Percentiles rank a stretch among this genome's conserved stretches.
phyloP scores from a whole-genome alignment of 2,888 invertebrate genomes.

The Halocaridina rubra region DNA sequence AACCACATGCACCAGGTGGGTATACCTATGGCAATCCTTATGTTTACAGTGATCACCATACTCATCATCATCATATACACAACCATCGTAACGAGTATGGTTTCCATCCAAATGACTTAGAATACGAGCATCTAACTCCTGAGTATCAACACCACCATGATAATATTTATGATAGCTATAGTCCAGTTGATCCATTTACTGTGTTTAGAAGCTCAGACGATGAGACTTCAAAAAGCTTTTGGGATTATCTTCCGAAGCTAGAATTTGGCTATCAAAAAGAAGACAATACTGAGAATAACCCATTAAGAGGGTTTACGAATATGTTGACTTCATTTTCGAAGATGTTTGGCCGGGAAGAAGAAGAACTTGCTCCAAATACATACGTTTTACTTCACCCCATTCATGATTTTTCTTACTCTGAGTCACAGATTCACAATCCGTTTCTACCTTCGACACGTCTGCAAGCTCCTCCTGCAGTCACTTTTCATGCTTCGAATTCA shows the following conservation, averaged over 20 bases:
- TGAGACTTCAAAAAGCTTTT: neutral
- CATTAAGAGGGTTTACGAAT: neutral
- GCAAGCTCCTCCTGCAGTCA: too few species aligned
- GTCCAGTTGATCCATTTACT: too few species aligned
- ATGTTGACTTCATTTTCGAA: neutral
- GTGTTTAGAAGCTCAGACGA: too few species aligned
- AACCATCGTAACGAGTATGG: neutral
- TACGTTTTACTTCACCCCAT: neutral
- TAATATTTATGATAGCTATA: too few species aligned
- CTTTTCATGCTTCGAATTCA: too few species aligned
- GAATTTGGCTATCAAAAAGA: neutral
- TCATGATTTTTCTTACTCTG: neutral
- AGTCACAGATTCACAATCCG: neutral
- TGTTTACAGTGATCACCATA: too few species aligned
- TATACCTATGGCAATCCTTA: too few species aligned
- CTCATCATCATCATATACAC: neutral
- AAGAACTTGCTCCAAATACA: neutral
- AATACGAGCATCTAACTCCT: too few species aligned
- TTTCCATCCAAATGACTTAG: too few species aligned
- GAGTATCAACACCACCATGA: too few species aligned
- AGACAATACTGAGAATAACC: neutral
- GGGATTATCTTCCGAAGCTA: neutral
- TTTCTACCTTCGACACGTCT: neutral
- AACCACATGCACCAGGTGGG: too few species aligned
- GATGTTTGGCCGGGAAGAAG: neutral